Percentiles rank a stretch among this genome's conserved stretches.
Evolutionary conservation across 1,140 invertebrate genomes (phyloP).

Genomic region (Papilio aristodemus): DNA sequence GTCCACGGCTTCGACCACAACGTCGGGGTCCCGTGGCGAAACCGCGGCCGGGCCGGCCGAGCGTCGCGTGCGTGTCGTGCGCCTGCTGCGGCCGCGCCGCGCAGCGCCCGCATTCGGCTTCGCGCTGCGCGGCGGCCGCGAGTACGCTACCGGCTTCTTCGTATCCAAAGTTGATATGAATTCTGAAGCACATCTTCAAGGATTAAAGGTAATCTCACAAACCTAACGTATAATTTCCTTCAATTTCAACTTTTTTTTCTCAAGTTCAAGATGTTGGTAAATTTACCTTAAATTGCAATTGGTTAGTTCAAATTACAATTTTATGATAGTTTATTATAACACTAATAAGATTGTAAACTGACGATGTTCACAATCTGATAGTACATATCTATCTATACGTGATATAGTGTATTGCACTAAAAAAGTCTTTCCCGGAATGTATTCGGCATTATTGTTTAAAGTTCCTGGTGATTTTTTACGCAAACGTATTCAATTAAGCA

Average conservation of each 20-base stretch:
- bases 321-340: not conserved
- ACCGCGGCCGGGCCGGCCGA: conserved; percentile 48
- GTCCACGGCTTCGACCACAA: conserved; percentile 72
- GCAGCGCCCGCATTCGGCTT: conserved; percentile 85
- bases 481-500: conserved; percentile 37
- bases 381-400: too few species aligned
- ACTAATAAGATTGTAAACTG: not conserved
- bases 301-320: too few species aligned
- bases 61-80: conserved; percentile 68
- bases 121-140: conserved; percentile 92
- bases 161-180: conserved; percentile 92
- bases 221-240: too few species aligned
- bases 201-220: conserved; percentile 91
- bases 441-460: not conserved
- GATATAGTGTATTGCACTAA: not conserved
- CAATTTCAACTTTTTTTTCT: too few species aligned
- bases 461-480: conserved; percentile 11
- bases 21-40: conserved; percentile 61
- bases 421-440: not conserved
- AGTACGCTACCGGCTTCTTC: conserved; percentile 96
- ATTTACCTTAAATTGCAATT: too few species aligned
- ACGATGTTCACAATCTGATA: not conserved
- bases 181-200: conserved; percentile 91
- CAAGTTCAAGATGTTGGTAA: too few species aligned
- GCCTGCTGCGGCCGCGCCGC: conserved; percentile 69